A percentile compares a stretch with the other conserved stretches of the same genome.
phyloP scores from a whole-genome alignment of 2,888 invertebrate genomes.

The Palloptera scutellata region DNA sequence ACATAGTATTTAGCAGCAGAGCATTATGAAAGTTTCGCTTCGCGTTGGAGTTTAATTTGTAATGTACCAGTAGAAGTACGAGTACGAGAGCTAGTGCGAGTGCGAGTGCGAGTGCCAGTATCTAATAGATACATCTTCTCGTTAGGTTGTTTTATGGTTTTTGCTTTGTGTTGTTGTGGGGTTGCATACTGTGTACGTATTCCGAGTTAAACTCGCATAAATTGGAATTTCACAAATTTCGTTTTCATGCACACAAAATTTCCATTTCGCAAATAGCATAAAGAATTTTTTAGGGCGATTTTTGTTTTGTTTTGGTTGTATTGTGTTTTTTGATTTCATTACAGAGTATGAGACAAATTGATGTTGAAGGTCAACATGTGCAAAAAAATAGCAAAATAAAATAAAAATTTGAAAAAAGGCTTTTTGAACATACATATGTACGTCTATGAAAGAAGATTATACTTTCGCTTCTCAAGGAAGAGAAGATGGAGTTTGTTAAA shows the following conservation, averaged over 20 bases:
- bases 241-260: conserved; percentile 54
- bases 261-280: conserved; percentile 49
- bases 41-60: conserved; percentile 40
- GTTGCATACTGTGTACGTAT: background rate
- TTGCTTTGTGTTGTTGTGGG: background rate
- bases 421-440: no score
- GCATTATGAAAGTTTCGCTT: conserved; percentile 12
- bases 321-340: conserved; percentile 31
- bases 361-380: conserved; percentile 56
- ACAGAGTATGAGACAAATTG: conserved; percentile 40
- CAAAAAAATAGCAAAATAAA: conserved; percentile 37
- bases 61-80: conserved; percentile 6
- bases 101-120: background rate
- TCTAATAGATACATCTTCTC: conserved; percentile 13
- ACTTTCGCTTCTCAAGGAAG: no score
- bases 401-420: no score
- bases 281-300: conserved; percentile 9
- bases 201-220: conserved; percentile 4
- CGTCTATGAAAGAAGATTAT: no score
- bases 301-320: conserved; percentile 26
- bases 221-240: conserved; percentile 51
- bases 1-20: background rate
- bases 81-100: background rate
- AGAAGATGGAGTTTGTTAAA: no score
- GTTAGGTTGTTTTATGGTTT: background rate